A percentile compares a stretch with the other conserved stretches of the same genome.
Conservation (phyloP, 2,888 invertebrate species). For the Xanthia togata region DNA sequence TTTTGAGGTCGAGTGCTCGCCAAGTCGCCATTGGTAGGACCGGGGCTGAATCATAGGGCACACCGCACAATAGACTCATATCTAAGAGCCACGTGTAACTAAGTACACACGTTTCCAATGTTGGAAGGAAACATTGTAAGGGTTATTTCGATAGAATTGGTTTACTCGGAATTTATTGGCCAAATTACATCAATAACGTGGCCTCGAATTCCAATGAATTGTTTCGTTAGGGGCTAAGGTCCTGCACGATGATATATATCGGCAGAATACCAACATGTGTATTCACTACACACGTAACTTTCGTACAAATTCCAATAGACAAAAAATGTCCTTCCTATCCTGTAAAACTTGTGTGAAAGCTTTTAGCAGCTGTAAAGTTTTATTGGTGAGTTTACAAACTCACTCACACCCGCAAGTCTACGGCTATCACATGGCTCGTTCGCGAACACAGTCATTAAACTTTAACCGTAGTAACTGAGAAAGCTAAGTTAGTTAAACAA, state of each 20-base stretch:
- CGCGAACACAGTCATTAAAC: conserved; percentile 57
- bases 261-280: not conserved
- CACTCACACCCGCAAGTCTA: conserved; percentile 33
- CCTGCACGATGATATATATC: not conserved
- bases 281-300: not conserved
- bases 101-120: conserved; percentile 64
- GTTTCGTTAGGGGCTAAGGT: conserved; percentile 20
- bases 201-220: conserved; percentile 51
- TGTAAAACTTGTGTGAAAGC: conserved; percentile 43
- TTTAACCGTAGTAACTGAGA: conserved; percentile 50
- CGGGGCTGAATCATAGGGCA: conserved; percentile 71
- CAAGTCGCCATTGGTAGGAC: conserved; percentile 67
- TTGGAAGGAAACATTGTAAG: conserved; percentile 61
- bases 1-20: conserved; percentile 69
- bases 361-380: conserved; percentile 57
- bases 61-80: conserved; percentile 61
- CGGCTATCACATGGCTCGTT: conserved; percentile 46
- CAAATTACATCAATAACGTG: conserved; percentile 51
- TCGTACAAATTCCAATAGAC: not conserved
- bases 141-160: conserved; percentile 61
- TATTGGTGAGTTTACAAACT: conserved; percentile 55
- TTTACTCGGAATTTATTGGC: conserved; percentile 62
- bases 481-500: conserved; percentile 62
- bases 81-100: conserved; percentile 67
- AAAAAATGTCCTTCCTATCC: conserved; percentile 9